Percentiles rank a stretch among this genome's conserved stretches.
These are phyloP conservation scores for Callochromis pleurospilus DNA, from an alignment of 2,113 vertebrate species.

Conservation along the genomic window DNA sequence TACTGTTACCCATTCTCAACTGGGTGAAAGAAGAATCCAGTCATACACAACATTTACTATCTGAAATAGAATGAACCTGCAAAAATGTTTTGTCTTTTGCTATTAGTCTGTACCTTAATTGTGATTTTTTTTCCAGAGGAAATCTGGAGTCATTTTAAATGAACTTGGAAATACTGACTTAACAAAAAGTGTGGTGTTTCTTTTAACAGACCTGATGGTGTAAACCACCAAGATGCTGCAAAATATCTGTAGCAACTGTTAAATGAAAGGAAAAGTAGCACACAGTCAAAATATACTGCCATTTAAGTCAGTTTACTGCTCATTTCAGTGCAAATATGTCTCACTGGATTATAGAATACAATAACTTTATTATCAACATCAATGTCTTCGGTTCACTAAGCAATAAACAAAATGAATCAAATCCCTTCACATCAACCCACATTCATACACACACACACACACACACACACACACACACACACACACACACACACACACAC, in stretches of 20 bases:
- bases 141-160: not conserved
- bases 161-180: not conserved
- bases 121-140: not conserved
- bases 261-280: not conserved
- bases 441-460: not conserved
- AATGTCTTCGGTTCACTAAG: not conserved
- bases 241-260: not conserved
- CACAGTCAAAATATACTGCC: not conserved
- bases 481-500: not conserved
- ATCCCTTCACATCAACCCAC: not conserved
- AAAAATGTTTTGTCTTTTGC: not conserved
- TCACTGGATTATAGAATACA: not conserved
- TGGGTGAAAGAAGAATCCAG: not conserved
- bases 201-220: not conserved
- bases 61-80: not conserved
- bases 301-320: not conserved
- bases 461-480: fast-evolving
- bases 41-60: not conserved
- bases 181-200: not conserved
- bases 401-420: not conserved
- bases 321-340: not conserved
- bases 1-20: constrained; percentile 11
- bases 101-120: not conserved
- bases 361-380: not conserved
- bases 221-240: not conserved